Percentiles rank a stretch among this genome's conserved stretches.
phyloP scores from a whole-genome alignment of 2,797 vertebrate genomes.

The Vireo griseus region DNA sequence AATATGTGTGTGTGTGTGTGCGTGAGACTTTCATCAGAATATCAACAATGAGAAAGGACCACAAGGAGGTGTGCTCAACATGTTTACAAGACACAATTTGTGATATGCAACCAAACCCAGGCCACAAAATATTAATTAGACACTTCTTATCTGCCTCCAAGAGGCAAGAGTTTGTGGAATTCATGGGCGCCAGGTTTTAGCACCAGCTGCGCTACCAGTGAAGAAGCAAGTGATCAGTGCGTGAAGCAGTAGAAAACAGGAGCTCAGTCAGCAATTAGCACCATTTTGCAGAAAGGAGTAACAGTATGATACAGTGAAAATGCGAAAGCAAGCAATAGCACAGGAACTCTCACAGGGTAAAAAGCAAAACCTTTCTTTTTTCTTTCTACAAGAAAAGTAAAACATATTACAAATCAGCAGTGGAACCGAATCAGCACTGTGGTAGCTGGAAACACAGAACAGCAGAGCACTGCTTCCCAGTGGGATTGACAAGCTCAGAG shows the following conservation, averaged over 20 bases:
- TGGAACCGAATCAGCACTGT: neutral
- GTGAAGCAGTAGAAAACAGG: constrained; percentile 44
- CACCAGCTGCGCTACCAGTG: neutral
- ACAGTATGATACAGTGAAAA: constrained; percentile 19
- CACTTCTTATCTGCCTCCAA: constrained; percentile 68
- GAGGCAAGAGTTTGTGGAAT: constrained; percentile 28
- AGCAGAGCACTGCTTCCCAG: constrained; percentile 35
- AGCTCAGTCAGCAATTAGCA: constrained; percentile 29
- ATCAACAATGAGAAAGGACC: constrained; percentile 83
- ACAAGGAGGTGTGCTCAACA: constrained; percentile 71
- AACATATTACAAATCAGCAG: constrained; percentile 11
- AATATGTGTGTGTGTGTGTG: constrained; percentile 23
- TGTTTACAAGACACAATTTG: constrained; percentile 73
- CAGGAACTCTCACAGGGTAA: constrained; percentile 33
- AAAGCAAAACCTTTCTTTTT: neutral
- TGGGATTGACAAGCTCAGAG: constrained; percentile 52
- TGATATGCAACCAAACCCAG: constrained; percentile 80
- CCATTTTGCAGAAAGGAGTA: constrained; percentile 42
- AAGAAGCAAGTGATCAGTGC: constrained; percentile 16
- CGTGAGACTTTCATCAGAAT: constrained; percentile 68
- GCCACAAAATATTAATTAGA: constrained; percentile 88
- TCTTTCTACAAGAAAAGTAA: constrained; percentile 38
- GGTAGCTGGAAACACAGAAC: constrained; percentile 54
- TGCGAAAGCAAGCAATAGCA: constrained; percentile 16
- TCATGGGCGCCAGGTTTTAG: neutral